These are phyloP conservation scores for Piaya cayana DNA, from an alignment of 2,113 vertebrate genomes.

Conservation along the genomic window DNA sequence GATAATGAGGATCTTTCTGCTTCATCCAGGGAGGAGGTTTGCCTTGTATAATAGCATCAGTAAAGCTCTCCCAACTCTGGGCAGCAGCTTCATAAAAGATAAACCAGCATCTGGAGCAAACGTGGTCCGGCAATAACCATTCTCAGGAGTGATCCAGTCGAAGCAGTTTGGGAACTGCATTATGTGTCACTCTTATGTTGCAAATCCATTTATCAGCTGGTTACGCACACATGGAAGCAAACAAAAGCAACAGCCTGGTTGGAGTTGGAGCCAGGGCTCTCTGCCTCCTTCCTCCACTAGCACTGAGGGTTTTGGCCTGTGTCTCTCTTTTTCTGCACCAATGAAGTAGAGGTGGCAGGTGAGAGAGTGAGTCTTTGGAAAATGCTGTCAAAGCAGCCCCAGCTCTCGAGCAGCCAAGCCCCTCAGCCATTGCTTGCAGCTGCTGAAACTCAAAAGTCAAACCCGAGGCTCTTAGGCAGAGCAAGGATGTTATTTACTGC, in stretches of 20 bases:
- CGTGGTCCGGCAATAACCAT: neutral
- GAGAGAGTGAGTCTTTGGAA: neutral
- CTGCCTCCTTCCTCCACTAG: neutral
- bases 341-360: neutral
- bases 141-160: neutral
- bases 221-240: neutral
- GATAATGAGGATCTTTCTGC: neutral
- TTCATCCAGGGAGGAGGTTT: neutral
- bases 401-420: neutral
- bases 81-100: neutral
- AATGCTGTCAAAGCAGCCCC: neutral
- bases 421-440: neutral
- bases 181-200: constrained; percentile 38
- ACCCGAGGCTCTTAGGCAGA: neutral
- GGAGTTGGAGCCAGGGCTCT: neutral
- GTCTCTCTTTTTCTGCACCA: neutral
- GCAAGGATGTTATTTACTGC: neutral
- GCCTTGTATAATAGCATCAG: neutral
- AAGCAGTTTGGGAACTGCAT: constrained; percentile 21
- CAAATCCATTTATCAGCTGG: constrained; percentile 42
- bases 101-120: neutral
- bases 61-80: neutral
- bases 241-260: constrained; percentile 16
- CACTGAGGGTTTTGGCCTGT: neutral
- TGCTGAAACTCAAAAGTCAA: neutral